Evolutionary conservation across 2,888 invertebrate genomes (phyloP).

Genomic region (Drosophila differens): DNA sequence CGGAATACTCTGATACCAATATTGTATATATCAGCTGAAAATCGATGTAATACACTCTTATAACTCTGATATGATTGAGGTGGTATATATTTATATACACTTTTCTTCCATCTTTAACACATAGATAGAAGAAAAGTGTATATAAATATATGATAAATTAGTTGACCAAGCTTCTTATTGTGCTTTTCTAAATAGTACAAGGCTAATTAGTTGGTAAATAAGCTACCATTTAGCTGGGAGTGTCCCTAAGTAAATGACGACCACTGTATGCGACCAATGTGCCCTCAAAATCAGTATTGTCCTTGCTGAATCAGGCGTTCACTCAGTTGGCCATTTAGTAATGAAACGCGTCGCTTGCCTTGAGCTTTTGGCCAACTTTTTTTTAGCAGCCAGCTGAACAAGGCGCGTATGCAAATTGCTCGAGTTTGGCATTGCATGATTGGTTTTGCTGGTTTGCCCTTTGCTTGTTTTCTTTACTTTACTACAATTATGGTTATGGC

Average conservation of each 20-base stretch:
- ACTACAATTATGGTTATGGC: constrained; percentile 26
- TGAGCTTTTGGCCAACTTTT: constrained; percentile 44
- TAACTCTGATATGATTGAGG: too few species aligned
- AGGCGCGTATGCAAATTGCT: constrained; percentile 61
- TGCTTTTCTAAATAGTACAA: not conserved
- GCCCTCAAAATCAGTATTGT: constrained; percentile 54
- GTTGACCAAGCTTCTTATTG: not conserved
- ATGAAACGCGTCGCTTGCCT: constrained; percentile 55
- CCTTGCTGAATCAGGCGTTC: constrained; percentile 38
- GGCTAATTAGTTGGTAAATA: not conserved
- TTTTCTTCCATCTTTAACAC: not conserved
- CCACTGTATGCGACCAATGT: constrained; percentile 8
- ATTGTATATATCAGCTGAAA: not conserved
- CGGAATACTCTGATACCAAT: not conserved
- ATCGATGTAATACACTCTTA: not conserved
- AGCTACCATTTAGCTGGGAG: not conserved
- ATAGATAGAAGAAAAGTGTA: too few species aligned
- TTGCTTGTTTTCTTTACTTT: constrained; percentile 51
- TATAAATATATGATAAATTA: not conserved
- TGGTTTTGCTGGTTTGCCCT: constrained; percentile 51
- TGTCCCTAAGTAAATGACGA: not conserved
- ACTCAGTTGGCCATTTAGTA: constrained; percentile 52
- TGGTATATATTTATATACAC: not conserved
- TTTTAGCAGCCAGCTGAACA: not conserved
- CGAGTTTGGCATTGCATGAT: constrained; percentile 50